A percentile compares a stretch with the other conserved stretches of the same genome.
These are phyloP conservation scores for Lithosia quadra DNA, from an alignment of 2,888 invertebrate species.

Conservation along the genomic window DNA sequence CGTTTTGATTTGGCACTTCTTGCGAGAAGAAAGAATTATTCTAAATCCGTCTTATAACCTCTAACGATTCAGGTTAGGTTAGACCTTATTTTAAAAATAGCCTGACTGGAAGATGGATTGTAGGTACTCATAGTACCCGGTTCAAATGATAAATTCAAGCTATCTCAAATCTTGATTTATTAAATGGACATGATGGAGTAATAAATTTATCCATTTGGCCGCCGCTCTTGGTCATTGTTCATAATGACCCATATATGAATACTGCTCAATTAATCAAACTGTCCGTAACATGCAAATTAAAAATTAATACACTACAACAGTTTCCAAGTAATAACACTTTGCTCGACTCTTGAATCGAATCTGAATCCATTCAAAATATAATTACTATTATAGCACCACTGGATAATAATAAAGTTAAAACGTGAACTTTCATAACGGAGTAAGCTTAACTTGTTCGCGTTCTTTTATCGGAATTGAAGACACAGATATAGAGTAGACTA, in stretches of 20 bases:
- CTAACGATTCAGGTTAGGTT: no score
- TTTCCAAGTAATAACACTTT: neutral
- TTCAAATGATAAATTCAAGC: no score
- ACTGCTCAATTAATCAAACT: no score
- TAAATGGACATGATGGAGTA: no score
- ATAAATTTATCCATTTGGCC: no score
- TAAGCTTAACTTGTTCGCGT: neutral
- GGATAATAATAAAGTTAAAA: neutral
- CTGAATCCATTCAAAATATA: neutral
- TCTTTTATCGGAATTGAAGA: neutral
- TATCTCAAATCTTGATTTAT: no score
- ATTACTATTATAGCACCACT: neutral
- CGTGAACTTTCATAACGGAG: neutral
- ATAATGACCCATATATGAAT: no score
- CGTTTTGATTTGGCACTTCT: neutral
- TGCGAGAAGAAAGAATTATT: neutral
- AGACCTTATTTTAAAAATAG: no score
- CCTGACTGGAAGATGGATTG: no score
- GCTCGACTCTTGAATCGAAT: neutral
- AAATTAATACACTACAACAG: neutral
- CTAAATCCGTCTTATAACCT: neutral
- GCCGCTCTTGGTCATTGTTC: no score
- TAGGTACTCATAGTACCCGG: no score
- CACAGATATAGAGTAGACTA: neutral
- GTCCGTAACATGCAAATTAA: no score